phyloP scores from a whole-genome alignment of 1,140 invertebrate species.

The Drosophila kikkawai region DNA sequence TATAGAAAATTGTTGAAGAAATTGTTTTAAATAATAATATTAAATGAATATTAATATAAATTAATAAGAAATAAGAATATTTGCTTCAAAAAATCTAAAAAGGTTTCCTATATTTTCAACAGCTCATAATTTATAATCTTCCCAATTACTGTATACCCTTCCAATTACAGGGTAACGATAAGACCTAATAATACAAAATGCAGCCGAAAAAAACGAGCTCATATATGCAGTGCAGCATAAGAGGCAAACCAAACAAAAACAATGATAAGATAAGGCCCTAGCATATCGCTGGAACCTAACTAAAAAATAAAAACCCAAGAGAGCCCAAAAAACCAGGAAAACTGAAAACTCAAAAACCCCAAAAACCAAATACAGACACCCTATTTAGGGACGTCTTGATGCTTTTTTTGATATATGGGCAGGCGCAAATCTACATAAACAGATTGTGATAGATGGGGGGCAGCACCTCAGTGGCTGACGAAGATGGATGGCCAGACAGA shows the following conservation, averaged over 20 bases:
- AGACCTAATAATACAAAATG: slow-evolving; percentile 54
- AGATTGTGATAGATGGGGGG: slow-evolving; percentile 70
- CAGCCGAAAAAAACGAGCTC: slow-evolving; percentile 43
- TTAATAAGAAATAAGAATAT: not conserved
- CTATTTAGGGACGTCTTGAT: slow-evolving; percentile 54
- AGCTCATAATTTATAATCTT: no score
- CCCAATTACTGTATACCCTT: slow-evolving; percentile 2
- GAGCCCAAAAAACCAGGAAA: slow-evolving; percentile 14
- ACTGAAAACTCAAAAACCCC: slow-evolving; percentile 10
- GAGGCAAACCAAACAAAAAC: slow-evolving; percentile 48
- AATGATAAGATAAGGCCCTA: slow-evolving; percentile 53
- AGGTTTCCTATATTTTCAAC: no score
- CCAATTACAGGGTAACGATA: slow-evolving; percentile 21
- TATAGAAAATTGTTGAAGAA: not conserved
- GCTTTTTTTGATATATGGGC: slow-evolving; percentile 69
- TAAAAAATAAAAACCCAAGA: slow-evolving; percentile 11
- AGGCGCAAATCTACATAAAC: slow-evolving; percentile 78
- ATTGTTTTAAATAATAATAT: no score
- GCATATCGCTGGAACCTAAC: slow-evolving; percentile 35
- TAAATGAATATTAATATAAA: accelerated
- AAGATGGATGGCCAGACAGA: slow-evolving; percentile 34
- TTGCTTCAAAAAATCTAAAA: no score
- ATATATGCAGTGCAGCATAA: slow-evolving; percentile 43
- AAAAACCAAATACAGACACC: slow-evolving; percentile 38
- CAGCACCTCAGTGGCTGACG: slow-evolving; percentile 1